phyloP scores from a whole-genome alignment of 1,140 invertebrate genomes.

The Cydia fagiglandana region DNA sequence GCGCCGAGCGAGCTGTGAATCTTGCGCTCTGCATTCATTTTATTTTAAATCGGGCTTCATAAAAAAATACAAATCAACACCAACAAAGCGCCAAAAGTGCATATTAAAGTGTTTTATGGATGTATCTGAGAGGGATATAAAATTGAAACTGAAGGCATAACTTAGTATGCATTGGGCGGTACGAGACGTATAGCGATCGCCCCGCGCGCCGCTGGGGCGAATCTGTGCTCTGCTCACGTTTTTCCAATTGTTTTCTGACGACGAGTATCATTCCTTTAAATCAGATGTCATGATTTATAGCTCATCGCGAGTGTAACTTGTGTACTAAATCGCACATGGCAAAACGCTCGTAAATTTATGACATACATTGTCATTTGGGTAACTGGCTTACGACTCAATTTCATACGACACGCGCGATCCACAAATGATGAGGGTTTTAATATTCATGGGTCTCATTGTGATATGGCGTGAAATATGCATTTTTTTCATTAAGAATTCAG shows the following conservation, averaged over 20 bases:
- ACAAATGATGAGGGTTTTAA: conserved; percentile 75
- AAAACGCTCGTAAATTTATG: conserved; percentile 57
- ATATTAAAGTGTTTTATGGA: conserved; percentile 30
- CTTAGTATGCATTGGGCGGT: conserved; percentile 76
- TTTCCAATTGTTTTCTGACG: conserved; percentile 78
- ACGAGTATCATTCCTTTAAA: conserved; percentile 76
- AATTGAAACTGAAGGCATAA: conserved; percentile 73
- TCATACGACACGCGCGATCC: conserved; percentile 61
- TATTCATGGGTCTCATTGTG: conserved; percentile 72
- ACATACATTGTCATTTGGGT: conserved; percentile 64
- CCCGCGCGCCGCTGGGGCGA: conserved; percentile 44
- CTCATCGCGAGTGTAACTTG: conserved; percentile 45
- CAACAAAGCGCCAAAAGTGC: conserved; percentile 17
- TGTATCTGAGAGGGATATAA: conserved; percentile 59
- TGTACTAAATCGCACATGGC: conserved; percentile 48
- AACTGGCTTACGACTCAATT: conserved; percentile 62
- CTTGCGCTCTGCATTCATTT: conserved; percentile 12
- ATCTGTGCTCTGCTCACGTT: conserved; percentile 68
- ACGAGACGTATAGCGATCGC: conserved; percentile 65
- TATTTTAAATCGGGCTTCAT: conserved; percentile 12
- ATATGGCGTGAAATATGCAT: conserved; percentile 70
- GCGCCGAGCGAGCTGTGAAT: conserved; percentile 4
- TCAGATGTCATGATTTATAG: conserved; percentile 71
- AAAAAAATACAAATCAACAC: conserved; percentile 10
- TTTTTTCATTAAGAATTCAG: conserved; percentile 77